A percentile compares a stretch with the other conserved stretches of the same genome.
These are phyloP conservation scores for Labrus mixtus DNA, from an alignment of 2,113 vertebrate species.

Conservation along the genomic window DNA sequence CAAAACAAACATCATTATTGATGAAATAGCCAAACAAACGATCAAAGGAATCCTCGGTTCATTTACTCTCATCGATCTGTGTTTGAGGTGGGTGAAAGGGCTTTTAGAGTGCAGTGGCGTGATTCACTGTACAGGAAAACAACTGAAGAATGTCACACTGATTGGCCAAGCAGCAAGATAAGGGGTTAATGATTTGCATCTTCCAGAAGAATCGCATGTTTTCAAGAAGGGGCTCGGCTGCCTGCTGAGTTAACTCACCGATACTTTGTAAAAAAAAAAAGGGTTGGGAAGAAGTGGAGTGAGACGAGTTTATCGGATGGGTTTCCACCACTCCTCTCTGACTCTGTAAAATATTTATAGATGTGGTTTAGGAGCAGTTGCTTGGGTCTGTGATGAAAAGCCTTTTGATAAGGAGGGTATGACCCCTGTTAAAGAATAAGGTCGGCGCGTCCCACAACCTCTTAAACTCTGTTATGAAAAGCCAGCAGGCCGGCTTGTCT, in stretches of 20 bases:
- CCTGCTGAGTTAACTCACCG: slow-evolving; percentile 37
- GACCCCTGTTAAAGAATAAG: slow-evolving; percentile 55
- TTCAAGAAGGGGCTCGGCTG: slow-evolving; percentile 44
- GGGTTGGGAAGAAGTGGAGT: slow-evolving; percentile 33
- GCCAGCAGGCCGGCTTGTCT: slow-evolving; percentile 5
- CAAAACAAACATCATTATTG: slow-evolving; percentile 59
- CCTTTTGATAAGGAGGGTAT: slow-evolving; percentile 51
- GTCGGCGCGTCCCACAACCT: slow-evolving; percentile 49
- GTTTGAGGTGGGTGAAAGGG: slow-evolving; percentile 60
- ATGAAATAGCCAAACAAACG: slow-evolving; percentile 58
- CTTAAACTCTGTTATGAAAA: slow-evolving; percentile 57
- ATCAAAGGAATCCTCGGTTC: slow-evolving; percentile 69
- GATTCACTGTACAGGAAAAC: slow-evolving; percentile 68
- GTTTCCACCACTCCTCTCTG: slow-evolving; percentile 45
- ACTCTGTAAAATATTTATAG: slow-evolving; percentile 72
- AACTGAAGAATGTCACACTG: slow-evolving; percentile 31
- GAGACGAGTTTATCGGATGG: slow-evolving; percentile 53
- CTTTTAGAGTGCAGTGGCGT: slow-evolving; percentile 66
- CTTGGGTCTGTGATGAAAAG: slow-evolving; percentile 57
- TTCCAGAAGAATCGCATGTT: slow-evolving; percentile 48
- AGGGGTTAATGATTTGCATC: slow-evolving; percentile 79
- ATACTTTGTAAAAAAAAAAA: slow-evolving; percentile 24
- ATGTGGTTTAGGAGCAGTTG: slow-evolving; percentile 42
- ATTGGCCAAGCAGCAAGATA: slow-evolving; percentile 67
- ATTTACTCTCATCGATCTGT: slow-evolving; percentile 65